Percentiles rank a stretch among this genome's conserved stretches.
These are phyloP conservation scores for Oceanites oceanicus DNA, from an alignment of 2,113 vertebrate genomes.

Conservation along the genomic window DNA sequence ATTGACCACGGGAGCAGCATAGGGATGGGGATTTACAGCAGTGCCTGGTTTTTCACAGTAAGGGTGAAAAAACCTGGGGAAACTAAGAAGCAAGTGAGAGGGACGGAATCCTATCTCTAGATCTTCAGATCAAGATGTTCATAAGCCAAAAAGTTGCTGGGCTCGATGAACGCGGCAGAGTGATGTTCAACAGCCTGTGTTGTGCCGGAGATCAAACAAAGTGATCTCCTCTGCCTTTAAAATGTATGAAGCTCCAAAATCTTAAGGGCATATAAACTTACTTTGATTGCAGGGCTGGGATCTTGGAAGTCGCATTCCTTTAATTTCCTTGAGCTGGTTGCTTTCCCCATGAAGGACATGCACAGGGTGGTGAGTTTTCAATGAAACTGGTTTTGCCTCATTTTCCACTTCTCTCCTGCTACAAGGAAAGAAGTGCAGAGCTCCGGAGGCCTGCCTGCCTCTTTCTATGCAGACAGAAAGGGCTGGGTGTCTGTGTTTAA, in stretches of 20 bases:
- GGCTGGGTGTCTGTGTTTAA: conserved; percentile 72
- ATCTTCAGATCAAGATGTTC: not conserved
- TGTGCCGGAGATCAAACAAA: not conserved
- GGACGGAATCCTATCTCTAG: not conserved
- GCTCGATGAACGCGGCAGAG: not conserved
- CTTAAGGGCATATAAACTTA: conserved; percentile 32
- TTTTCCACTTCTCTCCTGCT: conserved; percentile 58
- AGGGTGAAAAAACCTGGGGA: not conserved
- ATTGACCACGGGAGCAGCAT: not conserved
- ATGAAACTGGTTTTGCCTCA: conserved; percentile 62
- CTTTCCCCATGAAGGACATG: not conserved
- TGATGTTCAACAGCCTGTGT: not conserved
- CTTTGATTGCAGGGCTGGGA: conserved; percentile 47
- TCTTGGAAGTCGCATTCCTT: conserved; percentile 40
- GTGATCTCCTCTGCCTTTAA: conserved; percentile 16
- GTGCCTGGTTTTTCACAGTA: not conserved
- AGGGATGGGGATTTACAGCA: not conserved
- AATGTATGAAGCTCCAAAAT: conserved; percentile 37
- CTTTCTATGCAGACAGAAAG: conserved; percentile 63
- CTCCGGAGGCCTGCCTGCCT: conserved; percentile 31
- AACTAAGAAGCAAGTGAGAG: not conserved
- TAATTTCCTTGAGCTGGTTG: conserved; percentile 33
- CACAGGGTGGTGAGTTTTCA: conserved; percentile 20
- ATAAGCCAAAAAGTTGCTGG: not conserved
- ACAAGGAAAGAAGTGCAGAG: conserved; percentile 26